Evolutionary conservation across 2,113 vertebrate genomes (phyloP).

Genomic region (Dipodomys spectabilis): DNA sequence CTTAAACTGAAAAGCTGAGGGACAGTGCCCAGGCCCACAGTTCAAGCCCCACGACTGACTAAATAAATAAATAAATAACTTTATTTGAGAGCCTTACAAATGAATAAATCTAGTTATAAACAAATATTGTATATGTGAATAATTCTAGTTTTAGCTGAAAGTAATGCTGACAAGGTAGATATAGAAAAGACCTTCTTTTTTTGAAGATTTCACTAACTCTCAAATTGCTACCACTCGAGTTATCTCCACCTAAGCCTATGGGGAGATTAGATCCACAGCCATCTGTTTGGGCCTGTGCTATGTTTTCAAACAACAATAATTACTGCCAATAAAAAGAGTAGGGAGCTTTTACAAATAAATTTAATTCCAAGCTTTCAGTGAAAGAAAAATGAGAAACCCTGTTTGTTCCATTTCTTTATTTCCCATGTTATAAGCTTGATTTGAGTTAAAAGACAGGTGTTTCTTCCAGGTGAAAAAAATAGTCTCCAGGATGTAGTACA

Average conservation of each 20-base stretch:
- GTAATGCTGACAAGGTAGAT: not conserved
- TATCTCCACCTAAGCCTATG: too few relatives aligned
- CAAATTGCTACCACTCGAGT: not conserved
- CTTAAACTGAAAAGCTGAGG: too few relatives aligned
- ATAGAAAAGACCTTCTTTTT: not conserved
- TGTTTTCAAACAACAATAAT: not conserved
- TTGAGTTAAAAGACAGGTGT: not conserved
- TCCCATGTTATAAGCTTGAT: not conserved
- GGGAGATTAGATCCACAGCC: not conserved
- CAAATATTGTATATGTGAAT: not conserved
- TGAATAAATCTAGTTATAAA: not conserved
- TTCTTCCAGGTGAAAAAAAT: not conserved
- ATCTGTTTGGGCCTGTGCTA: not conserved
- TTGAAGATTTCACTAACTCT: not conserved
- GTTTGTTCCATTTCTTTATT: not conserved
- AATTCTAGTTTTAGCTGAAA: not conserved
- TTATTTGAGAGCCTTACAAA: not conserved
- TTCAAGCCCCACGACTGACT: too few relatives aligned
- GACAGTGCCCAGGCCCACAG: too few relatives aligned
- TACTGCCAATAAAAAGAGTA: not conserved
- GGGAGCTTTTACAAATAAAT: not conserved
- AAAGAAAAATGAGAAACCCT: not conserved
- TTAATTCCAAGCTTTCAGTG: not conserved
- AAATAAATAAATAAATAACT: not conserved
- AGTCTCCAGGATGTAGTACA: not conserved